Evolutionary conservation across 2,888 invertebrate species (phyloP), one percentile per base, ranked within the genome.

Genomic region (Thysanoteuthis rhombus): DNA sequence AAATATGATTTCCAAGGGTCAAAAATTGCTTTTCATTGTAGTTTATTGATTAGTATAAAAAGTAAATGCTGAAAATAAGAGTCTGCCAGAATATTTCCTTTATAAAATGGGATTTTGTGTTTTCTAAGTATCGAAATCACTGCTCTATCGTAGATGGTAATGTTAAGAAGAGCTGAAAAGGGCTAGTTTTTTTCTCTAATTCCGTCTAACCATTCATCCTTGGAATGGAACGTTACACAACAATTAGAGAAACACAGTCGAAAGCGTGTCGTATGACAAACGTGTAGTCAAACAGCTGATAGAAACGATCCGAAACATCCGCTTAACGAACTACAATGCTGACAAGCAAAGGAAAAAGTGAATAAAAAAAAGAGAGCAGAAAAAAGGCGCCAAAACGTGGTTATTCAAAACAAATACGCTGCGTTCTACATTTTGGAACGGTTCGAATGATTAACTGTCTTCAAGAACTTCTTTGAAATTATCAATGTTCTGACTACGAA

Each of bases 221-320:
- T 36, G 12, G 36, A 75, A 16, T 36, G n/a, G 75, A 75, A n/a
- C 75, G 75, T 75, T 75, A 75, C 36, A 75, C n/a, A 75, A 75
- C 75, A 75, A 75, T 75, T 75, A 75, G 75, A 75, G 75, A 75
- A 75, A 75, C n/a, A 75, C n/a, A n/a, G 75, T 36, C 19, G 75
- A 75, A n/a, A 75, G 75, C 75, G 75, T 75, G 75, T 75, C 75
- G 75, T 75, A 75, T 75, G 75, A 75, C 75, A n/a, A 75, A n/a
- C 75, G n/a, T 75, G 75, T 75, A n/a, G 75, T n/a, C n/a, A 75
- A 75, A 75, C 75, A n/a, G 75, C 75, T 75, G 75, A 75, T 75
- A 75, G 75, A n/a, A 75, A 75, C n/a, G n/a, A 75, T 75, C 75
- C n/a, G 12, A n/a, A 75, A 25, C n/a, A 75, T 75, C 75, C 75